Percentiles rank a stretch among this genome's conserved stretches.
These are phyloP conservation scores for Endotricha flammealis DNA, from an alignment of 2,888 invertebrate genomes.

Conservation along the genomic window DNA sequence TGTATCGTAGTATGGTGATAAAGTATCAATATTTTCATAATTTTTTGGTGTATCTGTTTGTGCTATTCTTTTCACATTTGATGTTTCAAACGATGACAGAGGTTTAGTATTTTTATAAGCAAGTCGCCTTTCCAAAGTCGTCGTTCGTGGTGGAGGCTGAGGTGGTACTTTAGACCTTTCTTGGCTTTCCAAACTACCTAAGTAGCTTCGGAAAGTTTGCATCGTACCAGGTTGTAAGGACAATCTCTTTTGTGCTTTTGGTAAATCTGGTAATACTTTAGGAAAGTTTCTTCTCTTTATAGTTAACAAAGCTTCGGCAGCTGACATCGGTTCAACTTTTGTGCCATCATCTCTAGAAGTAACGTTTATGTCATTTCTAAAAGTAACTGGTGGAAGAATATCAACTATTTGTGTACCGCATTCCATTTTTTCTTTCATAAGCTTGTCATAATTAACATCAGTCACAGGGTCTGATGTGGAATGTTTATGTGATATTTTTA, in stretches of 20 bases:
- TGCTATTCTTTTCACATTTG: constrained; percentile 37
- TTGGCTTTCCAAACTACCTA: constrained; percentile 44
- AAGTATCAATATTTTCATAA: constrained; percentile 58
- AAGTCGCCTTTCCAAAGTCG: constrained; percentile 80
- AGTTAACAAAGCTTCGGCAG: constrained; percentile 84
- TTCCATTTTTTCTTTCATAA: constrained; percentile 49
- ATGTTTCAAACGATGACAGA: constrained; percentile 54
- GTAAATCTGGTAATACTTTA: constrained; percentile 90
- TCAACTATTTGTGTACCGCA: constrained; percentile 37
- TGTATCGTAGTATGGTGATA: constrained; percentile 33
- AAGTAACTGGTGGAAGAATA: constrained; percentile 64
- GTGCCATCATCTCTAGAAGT: constrained; percentile 81
- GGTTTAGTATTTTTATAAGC: constrained; percentile 62
- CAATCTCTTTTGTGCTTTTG: constrained; percentile 78
- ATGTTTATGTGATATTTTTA: constrained; percentile 81
- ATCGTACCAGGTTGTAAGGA: constrained; percentile 79
- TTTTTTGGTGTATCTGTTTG: constrained; percentile 36
- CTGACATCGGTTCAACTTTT: constrained; percentile 64
- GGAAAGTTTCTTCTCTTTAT: constrained; percentile 89
- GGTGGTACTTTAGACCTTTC: constrained; percentile 77
- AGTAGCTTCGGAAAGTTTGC: constrained; percentile 56
- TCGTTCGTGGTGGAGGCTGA: constrained; percentile 86
- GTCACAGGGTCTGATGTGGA: constrained; percentile 84
- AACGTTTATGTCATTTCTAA: constrained; percentile 83
- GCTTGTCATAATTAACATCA: constrained; percentile 70